phyloP scores from a whole-genome alignment of 2,888 invertebrate genomes.

The Melolontha melolontha region DNA sequence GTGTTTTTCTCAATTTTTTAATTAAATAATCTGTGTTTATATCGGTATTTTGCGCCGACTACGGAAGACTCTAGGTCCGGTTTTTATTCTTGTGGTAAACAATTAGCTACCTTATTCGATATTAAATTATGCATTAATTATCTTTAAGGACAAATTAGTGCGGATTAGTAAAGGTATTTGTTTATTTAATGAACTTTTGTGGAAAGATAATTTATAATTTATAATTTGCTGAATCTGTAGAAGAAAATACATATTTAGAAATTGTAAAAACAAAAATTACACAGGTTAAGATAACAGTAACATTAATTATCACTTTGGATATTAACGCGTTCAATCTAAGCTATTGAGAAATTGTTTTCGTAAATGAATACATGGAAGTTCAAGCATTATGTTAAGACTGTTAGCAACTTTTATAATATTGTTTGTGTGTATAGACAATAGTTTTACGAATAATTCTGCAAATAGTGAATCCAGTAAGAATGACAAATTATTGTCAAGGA shows the following conservation, averaged over 20 bases:
- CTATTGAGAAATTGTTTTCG: slow-evolving; percentile 4
- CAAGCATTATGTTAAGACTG: slow-evolving; percentile 22
- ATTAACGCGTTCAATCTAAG: not conserved
- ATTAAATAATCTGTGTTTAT: no score
- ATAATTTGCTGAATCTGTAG: no score
- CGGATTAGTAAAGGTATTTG: no score
- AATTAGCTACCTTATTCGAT: no score
- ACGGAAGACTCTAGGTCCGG: no score
- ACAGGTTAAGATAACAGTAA: slow-evolving; percentile 24
- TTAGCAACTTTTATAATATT: slow-evolving; percentile 3
- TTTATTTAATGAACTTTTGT: no score
- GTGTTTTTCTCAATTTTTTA: no score
- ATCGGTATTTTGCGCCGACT: no score
- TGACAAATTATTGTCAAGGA: slow-evolving; percentile 55
- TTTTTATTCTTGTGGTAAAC: no score
- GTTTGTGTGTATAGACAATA: not conserved
- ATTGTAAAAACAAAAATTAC: slow-evolving; percentile 7
- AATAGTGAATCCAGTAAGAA: not conserved
- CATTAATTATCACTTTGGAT: slow-evolving; percentile 12
- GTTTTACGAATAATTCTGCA: not conserved
- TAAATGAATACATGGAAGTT: slow-evolving; percentile 7
- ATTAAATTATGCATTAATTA: no score
- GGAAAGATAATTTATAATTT: no score
- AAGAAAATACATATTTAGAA: not conserved
- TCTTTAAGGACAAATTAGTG: no score